Conservation (phyloP, 2,113 vertebrate species). For the Pelobates fuscus region DNA sequence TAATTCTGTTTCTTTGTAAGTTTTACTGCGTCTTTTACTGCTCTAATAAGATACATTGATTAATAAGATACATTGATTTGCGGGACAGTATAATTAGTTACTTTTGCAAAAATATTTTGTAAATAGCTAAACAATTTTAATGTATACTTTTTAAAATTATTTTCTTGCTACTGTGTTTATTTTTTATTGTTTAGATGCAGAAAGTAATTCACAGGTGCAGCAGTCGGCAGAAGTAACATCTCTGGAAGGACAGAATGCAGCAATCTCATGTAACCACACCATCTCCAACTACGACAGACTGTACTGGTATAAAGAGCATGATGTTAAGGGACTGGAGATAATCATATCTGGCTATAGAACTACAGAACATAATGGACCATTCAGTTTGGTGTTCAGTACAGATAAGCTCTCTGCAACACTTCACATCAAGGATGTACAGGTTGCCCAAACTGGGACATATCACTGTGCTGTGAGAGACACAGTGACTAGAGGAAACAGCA, state of each 20-base stretch:
- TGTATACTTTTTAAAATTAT: too few species aligned
- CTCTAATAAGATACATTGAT: too few species aligned
- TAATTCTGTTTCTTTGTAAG: constrained; percentile 8
- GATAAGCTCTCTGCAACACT: neutral
- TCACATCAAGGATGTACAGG: neutral
- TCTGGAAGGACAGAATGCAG: neutral
- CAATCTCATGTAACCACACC: constrained; percentile 15
- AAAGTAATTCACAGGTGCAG: neutral
- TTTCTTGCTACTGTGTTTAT: too few species aligned
- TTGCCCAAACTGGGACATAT: neutral
- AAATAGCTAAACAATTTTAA: too few species aligned
- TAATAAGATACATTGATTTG: too few species aligned
- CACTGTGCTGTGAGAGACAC: constrained; percentile 23
- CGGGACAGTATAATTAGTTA: too few species aligned
- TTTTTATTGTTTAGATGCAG: neutral
- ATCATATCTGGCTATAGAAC: constrained; percentile 7
- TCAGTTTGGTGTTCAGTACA: neutral
- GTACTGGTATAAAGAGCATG: neutral
- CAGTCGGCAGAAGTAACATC: neutral
- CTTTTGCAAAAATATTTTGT: too few species aligned
- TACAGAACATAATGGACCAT: neutral
- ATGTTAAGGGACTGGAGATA: neutral
- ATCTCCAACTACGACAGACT: neutral
- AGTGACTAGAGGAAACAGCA: neutral
- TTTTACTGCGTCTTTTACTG: neutral